Conservation (phyloP, 1,140 invertebrate species). For the Diabrotica virgifera region DNA sequence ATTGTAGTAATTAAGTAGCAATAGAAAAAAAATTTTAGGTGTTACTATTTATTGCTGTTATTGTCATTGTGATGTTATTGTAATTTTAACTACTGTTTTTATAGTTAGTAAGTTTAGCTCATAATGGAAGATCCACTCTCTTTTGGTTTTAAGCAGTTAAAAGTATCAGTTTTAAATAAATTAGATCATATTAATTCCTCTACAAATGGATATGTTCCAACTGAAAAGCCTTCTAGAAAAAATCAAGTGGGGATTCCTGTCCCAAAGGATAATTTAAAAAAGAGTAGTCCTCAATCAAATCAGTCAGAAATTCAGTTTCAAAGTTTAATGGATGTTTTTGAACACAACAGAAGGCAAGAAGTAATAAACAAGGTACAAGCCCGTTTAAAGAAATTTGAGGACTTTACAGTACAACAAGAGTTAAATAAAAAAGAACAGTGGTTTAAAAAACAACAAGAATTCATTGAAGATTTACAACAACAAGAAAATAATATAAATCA, state of each 20-base stretch:
- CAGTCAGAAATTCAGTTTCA: conserved; percentile 20
- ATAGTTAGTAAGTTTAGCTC: not conserved
- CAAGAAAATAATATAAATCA: conserved; percentile 40
- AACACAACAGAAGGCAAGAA: conserved; percentile 39
- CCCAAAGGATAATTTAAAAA: conserved; percentile 26
- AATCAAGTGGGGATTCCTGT: not conserved
- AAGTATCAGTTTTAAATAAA: conserved; percentile 11
- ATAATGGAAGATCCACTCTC: conserved; percentile 1
- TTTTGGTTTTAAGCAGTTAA: conserved; percentile 7
- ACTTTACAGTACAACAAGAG: conserved; percentile 35
- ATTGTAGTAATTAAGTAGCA: too few species aligned
- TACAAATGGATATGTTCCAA: not conserved
- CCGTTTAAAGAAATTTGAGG: conserved; percentile 29
- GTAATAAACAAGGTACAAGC: conserved; percentile 33
- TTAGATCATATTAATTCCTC: conserved; percentile 7
- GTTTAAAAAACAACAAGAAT: conserved; percentile 43
- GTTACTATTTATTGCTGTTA: too few species aligned
- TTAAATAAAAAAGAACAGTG: conserved; percentile 30
- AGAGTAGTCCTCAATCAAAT: conserved; percentile 46
- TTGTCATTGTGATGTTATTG: too few species aligned
- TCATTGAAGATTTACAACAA: conserved; percentile 43
- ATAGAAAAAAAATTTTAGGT: too few species aligned
- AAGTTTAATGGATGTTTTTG: conserved; percentile 36
- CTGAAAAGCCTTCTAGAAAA: not conserved
- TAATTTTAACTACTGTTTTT: not conserved